These are phyloP conservation scores for Semicossyphus pulcher DNA, from an alignment of 2,113 vertebrate species.

Conservation along the genomic window DNA sequence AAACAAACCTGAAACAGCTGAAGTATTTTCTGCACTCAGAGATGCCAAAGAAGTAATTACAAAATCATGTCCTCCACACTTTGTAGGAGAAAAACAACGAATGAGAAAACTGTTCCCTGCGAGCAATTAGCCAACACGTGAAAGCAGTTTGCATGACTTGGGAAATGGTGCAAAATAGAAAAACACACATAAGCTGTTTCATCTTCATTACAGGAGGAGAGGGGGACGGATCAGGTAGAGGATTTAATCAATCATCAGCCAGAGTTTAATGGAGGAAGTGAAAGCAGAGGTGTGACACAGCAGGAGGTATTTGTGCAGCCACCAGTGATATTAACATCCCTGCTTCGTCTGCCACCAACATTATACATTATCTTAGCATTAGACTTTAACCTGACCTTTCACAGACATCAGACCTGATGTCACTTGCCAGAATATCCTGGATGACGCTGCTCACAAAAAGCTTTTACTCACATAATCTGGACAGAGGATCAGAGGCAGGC, in stretches of 20 bases:
- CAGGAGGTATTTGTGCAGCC: conserved; percentile 4
- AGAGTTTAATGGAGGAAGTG: background rate
- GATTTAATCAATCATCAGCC: conserved; percentile 21
- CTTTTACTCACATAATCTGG: background rate
- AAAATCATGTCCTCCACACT: conserved; percentile 50
- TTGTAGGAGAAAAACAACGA: background rate
- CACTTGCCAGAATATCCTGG: background rate
- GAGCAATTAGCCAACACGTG: conserved; percentile 45
- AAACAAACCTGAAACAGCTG: conserved; percentile 17
- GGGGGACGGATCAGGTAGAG: background rate
- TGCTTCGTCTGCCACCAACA: too few species aligned
- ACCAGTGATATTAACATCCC: background rate
- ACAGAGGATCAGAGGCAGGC: background rate
- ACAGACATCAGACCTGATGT: background rate
- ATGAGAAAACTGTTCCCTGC: conserved; percentile 11
- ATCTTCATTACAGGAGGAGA: conserved; percentile 4
- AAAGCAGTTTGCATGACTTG: conserved; percentile 36
- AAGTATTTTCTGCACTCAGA: conserved; percentile 9
- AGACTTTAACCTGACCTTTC: background rate
- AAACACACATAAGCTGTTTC: background rate
- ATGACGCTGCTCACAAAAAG: background rate
- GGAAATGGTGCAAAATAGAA: conserved; percentile 24
- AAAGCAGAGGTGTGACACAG: background rate
- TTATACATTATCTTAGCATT: background rate
- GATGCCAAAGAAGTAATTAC: conserved; percentile 44